Percentiles rank a stretch among this genome's conserved stretches.
Conservation (phyloP, 2,797 vertebrate genomes). For the Octomys mimax region DNA sequence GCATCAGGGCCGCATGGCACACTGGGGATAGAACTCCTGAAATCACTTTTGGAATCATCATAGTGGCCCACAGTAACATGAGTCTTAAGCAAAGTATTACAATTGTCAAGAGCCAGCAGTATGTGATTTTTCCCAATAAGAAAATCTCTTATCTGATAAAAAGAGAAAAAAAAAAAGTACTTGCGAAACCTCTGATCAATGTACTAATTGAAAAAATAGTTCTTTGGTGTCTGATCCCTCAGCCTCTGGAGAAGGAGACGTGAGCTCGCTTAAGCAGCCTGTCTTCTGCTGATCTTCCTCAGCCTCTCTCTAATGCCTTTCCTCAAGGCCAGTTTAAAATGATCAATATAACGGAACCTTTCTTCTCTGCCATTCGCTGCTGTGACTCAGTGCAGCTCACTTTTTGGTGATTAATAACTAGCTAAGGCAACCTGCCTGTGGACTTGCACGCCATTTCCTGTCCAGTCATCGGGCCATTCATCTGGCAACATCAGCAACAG, state of each 20-base stretch:
- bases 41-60: conserved; percentile 11
- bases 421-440: conserved; percentile 56
- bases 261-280: background rate
- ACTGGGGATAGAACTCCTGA: no score
- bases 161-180: conserved; percentile 37
- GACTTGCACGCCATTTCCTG: conserved; percentile 55
- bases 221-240: conserved; percentile 6
- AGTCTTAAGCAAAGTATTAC: conserved; percentile 22
- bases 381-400: conserved; percentile 31
- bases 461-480: conserved; percentile 57
- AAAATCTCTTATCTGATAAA: conserved; percentile 60
- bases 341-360: conserved; percentile 32
- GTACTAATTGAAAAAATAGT: conserved; percentile 70
- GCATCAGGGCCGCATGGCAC: no score
- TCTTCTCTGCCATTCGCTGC: conserved; percentile 27
- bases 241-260: background rate
- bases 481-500: conserved; percentile 49
- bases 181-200: conserved; percentile 66
- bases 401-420: conserved; percentile 72
- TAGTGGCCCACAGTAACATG: conserved; percentile 6
- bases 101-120: background rate
- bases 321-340: conserved; percentile 26
- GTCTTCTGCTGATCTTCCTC: background rate
- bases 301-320: background rate
- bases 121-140: background rate